Percentiles rank a stretch among this genome's conserved stretches.
Conservation (phyloP, 2,888 invertebrate species). For the Eupithecia subumbrata region DNA sequence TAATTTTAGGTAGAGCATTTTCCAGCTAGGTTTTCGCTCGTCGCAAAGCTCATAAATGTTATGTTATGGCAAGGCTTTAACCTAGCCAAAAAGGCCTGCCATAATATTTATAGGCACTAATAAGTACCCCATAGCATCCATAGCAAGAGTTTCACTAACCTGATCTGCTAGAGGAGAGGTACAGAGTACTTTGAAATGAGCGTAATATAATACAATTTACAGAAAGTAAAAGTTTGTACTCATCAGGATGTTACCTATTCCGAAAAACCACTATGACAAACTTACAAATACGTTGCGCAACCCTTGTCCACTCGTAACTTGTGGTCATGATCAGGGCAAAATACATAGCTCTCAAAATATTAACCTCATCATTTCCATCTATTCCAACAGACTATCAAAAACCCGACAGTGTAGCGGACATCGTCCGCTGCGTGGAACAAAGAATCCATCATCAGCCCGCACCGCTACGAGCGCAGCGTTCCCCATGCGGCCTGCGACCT, state of each 20-base stretch:
- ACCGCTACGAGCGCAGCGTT: slow-evolving; percentile 56
- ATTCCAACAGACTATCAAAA: slow-evolving; percentile 34
- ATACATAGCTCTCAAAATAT: neutral
- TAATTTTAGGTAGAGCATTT: neutral
- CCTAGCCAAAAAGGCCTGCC: no score
- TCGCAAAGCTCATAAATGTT: no score
- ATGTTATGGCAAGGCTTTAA: no score
- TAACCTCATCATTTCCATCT: neutral
- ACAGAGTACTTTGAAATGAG: no score
- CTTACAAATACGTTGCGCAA: neutral
- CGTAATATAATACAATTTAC: no score
- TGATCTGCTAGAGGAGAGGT: no score
- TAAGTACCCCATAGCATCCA: no score
- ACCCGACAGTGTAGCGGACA: slow-evolving; percentile 75
- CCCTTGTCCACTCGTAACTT: neutral
- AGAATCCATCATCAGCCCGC: slow-evolving; percentile 59
- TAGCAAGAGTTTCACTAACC: no score
- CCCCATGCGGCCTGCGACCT: slow-evolving; percentile 73
- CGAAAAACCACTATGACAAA: no score
- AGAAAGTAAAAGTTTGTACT: no score
- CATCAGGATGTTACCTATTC: no score
- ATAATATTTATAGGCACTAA: no score
- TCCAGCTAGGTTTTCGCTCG: neutral
- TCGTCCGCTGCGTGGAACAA: slow-evolving; percentile 78
- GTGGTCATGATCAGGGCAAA: neutral